Conservation (phyloP, 2,888 invertebrate genomes). For the Sycophila texana region DNA sequence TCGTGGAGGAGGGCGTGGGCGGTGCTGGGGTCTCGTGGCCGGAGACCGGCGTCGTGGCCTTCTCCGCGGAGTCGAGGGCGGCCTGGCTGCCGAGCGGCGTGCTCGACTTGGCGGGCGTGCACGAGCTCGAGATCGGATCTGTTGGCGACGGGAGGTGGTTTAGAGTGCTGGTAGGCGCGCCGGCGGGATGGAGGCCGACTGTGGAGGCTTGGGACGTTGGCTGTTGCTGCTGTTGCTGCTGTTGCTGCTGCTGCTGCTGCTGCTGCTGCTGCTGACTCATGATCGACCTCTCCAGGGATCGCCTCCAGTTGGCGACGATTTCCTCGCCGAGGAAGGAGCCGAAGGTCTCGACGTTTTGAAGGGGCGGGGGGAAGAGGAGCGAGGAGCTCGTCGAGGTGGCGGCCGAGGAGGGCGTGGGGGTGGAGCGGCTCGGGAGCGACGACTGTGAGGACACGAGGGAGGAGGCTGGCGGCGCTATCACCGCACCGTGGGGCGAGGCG, state of each 20-base stretch:
- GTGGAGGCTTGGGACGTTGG: constrained; percentile 64
- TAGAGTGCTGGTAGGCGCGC: constrained; percentile 76
- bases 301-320: constrained; percentile 88
- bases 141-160: constrained; percentile 77
- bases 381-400: constrained; percentile 74
- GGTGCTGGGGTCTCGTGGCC: constrained; percentile 78
- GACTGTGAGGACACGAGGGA: constrained; percentile 67
- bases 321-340: constrained; percentile 88
- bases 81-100: constrained; percentile 68
- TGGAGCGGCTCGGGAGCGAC: constrained; percentile 72
- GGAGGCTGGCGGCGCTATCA: constrained; percentile 60
- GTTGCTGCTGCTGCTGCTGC: no score
- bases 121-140: constrained; percentile 74
- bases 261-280: constrained; percentile 72
- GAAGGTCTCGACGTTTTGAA: constrained; percentile 84
- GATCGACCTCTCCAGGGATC: constrained; percentile 80
- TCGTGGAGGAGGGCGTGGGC: constrained; percentile 72
- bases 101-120: constrained; percentile 70
- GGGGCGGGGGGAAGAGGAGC: constrained; percentile 78
- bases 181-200: constrained; percentile 67
- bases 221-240: constrained; percentile 66
- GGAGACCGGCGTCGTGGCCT: constrained; percentile 76
- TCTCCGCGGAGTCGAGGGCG: constrained; percentile 68
- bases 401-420: constrained; percentile 71
- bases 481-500: constrained; percentile 73